phyloP scores from a whole-genome alignment of 2,113 vertebrate genomes.

The Rhombomys opimus region DNA sequence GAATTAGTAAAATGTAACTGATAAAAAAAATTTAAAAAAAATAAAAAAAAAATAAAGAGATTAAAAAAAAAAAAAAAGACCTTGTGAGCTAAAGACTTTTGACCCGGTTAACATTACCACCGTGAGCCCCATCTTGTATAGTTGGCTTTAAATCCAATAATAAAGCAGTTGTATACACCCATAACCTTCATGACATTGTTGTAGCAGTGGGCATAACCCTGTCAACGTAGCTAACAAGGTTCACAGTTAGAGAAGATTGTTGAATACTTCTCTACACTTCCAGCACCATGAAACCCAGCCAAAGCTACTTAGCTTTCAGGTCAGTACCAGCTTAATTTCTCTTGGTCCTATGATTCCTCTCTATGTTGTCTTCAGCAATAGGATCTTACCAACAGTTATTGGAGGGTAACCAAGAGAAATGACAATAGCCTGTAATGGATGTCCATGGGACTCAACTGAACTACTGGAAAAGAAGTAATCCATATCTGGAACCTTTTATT shows the following conservation, averaged over 20 bases:
- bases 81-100: neutral
- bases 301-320: neutral
- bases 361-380: neutral
- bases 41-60: no score
- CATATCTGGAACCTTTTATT: neutral
- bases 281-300: neutral
- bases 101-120: neutral
- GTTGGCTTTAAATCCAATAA: neutral
- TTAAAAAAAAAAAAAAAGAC: no score
- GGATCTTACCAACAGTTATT: neutral
- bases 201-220: neutral
- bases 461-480: neutral
- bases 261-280: neutral
- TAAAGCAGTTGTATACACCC: neutral
- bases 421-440: neutral
- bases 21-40: no score
- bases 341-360: neutral
- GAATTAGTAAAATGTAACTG: no score
- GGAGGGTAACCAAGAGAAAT: neutral
- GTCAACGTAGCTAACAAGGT: neutral
- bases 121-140: neutral
- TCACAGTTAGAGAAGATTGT: neutral
- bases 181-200: neutral
- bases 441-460: neutral
- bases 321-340: neutral